A percentile compares a stretch with the other conserved stretches of the same genome.
phyloP scores from a whole-genome alignment of 2,113 vertebrate species.

The Oenanthe oenanthe region DNA sequence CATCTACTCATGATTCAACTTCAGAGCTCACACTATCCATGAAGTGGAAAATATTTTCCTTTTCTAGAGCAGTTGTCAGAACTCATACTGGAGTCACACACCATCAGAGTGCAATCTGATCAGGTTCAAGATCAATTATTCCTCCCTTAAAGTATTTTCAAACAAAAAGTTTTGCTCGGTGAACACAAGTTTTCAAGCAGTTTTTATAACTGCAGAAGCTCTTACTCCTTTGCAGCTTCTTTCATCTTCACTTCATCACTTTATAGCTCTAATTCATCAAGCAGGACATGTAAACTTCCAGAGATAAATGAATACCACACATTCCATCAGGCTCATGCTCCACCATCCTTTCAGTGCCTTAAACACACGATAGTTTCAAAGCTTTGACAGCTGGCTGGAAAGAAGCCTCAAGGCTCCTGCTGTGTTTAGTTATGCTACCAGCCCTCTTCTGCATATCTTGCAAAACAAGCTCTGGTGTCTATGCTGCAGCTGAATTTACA shows the following conservation, averaged over 20 bases:
- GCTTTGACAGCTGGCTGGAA: slow-evolving; percentile 20
- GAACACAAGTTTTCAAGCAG: not conserved
- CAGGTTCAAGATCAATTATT: not conserved
- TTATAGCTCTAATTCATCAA: not conserved
- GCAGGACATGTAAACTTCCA: not conserved
- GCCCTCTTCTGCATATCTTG: not conserved
- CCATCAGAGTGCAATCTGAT: not conserved
- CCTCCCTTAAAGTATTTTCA: not conserved
- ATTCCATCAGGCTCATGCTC: slow-evolving; percentile 16
- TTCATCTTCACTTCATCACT: not conserved
- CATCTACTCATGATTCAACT: not conserved
- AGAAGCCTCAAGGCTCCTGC: not conserved
- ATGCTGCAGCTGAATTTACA: not conserved
- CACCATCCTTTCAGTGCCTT: not conserved
- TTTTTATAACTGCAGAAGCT: not conserved
- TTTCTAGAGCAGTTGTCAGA: not conserved
- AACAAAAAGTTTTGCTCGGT: not conserved
- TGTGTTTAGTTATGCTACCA: slow-evolving; percentile 6
- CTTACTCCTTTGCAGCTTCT: not conserved
- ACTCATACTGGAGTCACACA: not conserved
- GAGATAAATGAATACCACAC: not conserved
- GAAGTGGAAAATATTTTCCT: not conserved
- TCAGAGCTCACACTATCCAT: not conserved
- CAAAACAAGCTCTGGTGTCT: slow-evolving; percentile 18
- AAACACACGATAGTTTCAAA: not conserved